These are phyloP conservation scores for Pleuronectes platessa DNA, from an alignment of 2,113 vertebrate species.

Conservation along the genomic window DNA sequence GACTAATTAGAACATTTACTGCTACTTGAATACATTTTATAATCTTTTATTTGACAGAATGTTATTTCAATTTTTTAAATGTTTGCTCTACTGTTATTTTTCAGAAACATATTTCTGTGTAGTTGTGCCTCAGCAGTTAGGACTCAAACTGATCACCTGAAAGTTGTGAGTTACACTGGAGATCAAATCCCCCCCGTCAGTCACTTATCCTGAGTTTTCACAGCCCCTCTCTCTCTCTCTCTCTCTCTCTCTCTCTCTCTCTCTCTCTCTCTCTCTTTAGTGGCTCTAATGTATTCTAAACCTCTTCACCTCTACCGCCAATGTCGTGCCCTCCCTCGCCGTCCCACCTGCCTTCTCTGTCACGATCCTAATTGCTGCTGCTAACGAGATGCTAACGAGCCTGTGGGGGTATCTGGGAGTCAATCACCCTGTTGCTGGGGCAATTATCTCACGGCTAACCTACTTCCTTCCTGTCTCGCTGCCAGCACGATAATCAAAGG, in stretches of 20 bases:
- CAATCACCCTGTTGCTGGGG: constrained; percentile 29
- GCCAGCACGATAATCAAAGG: constrained; percentile 34
- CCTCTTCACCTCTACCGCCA: constrained; percentile 21
- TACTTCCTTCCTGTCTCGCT: constrained; percentile 33
- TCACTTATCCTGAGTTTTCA: background rate
- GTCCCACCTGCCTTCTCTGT: constrained; percentile 36
- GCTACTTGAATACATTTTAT: background rate
- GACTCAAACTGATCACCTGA: too few relatives aligned
- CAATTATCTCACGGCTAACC: constrained; percentile 53
- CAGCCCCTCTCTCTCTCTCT: background rate
- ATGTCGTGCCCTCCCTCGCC: background rate
- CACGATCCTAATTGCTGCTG: constrained; percentile 44
- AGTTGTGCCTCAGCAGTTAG: too few relatives aligned
- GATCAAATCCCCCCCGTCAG: background rate
- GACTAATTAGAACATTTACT: background rate
- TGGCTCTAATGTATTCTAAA: background rate
- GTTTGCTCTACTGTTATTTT: background rate
- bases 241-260: background rate
- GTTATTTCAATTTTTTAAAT: too few relatives aligned
- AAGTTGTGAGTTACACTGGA: too few relatives aligned
- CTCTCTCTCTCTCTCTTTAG: background rate
- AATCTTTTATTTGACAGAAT: background rate
- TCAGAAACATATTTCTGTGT: too few relatives aligned
- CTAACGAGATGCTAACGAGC: constrained; percentile 63
- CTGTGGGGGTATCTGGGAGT: constrained; percentile 30